Conservation (phyloP, 2,888 invertebrate species). For the Acleris emargana region DNA sequence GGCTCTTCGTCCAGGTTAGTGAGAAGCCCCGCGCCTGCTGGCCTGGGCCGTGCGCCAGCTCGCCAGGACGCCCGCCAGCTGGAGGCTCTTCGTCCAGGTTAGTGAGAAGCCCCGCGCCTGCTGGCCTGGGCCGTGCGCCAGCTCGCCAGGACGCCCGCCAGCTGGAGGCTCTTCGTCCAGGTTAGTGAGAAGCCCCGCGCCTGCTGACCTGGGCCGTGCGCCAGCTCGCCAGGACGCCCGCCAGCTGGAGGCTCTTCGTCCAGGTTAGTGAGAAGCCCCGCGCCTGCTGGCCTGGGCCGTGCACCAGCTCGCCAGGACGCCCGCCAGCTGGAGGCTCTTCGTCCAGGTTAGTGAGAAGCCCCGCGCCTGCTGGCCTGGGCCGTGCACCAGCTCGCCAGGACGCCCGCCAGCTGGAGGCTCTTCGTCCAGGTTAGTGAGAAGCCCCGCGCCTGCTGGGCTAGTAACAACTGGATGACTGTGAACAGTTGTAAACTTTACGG, state of each 20-base stretch:
- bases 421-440: neutral
- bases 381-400: constrained; percentile 54
- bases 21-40: constrained; percentile 89
- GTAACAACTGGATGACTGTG: neutral
- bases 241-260: constrained; percentile 13
- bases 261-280: constrained; percentile 84
- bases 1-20: too few relatives aligned
- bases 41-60: constrained; percentile 86
- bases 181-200: constrained; percentile 86
- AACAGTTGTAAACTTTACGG: too few relatives aligned
- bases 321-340: constrained; percentile 21
- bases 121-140: constrained; percentile 87
- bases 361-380: constrained; percentile 91
- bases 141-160: constrained; percentile 28
- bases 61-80: constrained; percentile 28
- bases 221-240: constrained; percentile 21
- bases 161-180: neutral
- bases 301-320: constrained; percentile 10
- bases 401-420: constrained; percentile 30
- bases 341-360: constrained; percentile 79
- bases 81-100: neutral
- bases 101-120: constrained; percentile 88
- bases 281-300: constrained; percentile 91
- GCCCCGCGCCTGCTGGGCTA: constrained; percentile 86
- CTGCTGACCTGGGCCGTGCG: constrained; percentile 89